Conservation (phyloP, 2,888 invertebrate species). For the Apamea anceps region DNA sequence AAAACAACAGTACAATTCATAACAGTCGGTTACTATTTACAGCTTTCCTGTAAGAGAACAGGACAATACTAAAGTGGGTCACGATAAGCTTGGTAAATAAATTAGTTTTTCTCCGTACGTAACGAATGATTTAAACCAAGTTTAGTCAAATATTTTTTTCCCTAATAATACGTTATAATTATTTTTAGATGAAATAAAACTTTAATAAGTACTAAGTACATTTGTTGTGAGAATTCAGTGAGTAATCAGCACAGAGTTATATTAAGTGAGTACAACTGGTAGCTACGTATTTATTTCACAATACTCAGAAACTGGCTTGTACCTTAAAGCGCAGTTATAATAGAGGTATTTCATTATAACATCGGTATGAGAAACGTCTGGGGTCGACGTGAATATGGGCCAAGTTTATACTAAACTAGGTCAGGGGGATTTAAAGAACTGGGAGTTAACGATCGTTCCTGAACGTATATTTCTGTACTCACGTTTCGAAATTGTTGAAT, state of each 20-base stretch:
- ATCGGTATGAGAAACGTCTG: constrained; percentile 66
- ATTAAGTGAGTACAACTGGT: background rate
- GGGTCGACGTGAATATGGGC: constrained; percentile 80
- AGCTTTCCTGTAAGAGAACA: constrained; percentile 53
- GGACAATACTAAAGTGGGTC: constrained; percentile 48
- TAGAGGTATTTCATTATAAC: constrained; percentile 63
- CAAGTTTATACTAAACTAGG: constrained; percentile 86
- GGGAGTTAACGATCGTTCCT: constrained; percentile 77
- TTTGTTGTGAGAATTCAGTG: constrained; percentile 9
- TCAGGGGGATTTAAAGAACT: constrained; percentile 83
- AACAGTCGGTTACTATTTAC: constrained; percentile 28
- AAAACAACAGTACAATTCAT: background rate
- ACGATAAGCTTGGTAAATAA: constrained; percentile 10
- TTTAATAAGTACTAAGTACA: background rate
- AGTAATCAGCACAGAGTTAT: constrained; percentile 4
- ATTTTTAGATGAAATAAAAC: constrained; percentile 5
- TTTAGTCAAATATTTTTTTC: background rate
- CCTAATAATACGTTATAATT: background rate
- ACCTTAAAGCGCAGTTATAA: constrained; percentile 34
- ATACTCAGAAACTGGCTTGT: constrained; percentile 26
- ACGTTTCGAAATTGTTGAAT: constrained; percentile 54
- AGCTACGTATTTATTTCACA: constrained; percentile 2
- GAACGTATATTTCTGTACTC: constrained; percentile 79
- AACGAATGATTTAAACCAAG: background rate
- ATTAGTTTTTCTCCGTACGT: constrained; percentile 10